Conservation (phyloP, 1,140 invertebrate genomes). For the Drosophila bocki region DNA sequence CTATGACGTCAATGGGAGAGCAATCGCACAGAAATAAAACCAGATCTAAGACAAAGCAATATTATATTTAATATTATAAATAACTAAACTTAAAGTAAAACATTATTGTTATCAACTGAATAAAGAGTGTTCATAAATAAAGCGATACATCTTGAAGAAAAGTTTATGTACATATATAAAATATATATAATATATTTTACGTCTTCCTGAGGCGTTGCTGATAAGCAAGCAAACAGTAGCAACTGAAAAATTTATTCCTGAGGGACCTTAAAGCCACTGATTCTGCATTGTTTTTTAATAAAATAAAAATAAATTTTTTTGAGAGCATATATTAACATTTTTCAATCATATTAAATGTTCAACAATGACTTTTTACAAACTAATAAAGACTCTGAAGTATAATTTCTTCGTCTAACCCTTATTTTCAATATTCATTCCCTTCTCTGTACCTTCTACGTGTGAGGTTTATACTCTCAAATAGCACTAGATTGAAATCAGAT, state of each 20-base stretch:
- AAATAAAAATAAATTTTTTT: neutral
- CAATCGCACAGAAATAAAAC: neutral
- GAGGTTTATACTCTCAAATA: conserved; percentile 21
- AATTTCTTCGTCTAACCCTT: neutral
- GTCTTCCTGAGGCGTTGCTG: neutral
- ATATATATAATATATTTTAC: neutral
- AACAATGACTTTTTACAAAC: neutral
- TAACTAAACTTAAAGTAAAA: neutral
- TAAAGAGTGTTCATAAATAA: neutral
- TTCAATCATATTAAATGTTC: too few relatives aligned
- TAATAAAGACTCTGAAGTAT: neutral
- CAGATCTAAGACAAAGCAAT: neutral
- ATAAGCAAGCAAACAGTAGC: neutral
- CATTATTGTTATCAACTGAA: neutral
- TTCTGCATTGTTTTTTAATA: neutral
- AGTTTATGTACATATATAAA: too few relatives aligned
- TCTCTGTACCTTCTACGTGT: conserved; percentile 17
- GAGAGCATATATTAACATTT: too few relatives aligned
- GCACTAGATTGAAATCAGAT: conserved; percentile 22
- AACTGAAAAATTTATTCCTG: neutral
- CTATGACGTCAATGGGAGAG: conserved; percentile 23
- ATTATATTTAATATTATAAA: neutral
- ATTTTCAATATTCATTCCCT: neutral
- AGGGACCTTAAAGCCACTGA: neutral
- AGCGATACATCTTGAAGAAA: neutral